These are phyloP conservation scores for Dicyrtoma fusca DNA, from an alignment of 2,888 invertebrate genomes.

Conservation along the genomic window DNA sequence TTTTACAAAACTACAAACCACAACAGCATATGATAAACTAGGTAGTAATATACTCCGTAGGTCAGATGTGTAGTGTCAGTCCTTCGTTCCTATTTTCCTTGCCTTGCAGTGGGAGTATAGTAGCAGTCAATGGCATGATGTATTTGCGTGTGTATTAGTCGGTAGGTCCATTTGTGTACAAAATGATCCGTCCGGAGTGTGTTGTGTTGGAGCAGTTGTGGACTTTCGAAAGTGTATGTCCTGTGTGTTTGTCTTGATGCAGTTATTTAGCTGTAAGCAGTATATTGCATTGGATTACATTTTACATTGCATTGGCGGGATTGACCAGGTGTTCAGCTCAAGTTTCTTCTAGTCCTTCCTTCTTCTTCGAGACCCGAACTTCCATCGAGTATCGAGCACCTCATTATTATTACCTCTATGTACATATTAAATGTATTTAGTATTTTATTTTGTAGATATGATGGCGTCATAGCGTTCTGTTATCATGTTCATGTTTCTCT, in stretches of 20 bases:
- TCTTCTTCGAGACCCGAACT: constrained; percentile 5
- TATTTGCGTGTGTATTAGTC: constrained; percentile 13
- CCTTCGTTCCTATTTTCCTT: neutral
- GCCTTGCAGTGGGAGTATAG: neutral
- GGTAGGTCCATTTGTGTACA: neutral
- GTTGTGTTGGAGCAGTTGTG: too few species aligned
- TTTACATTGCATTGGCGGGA: constrained; percentile 24
- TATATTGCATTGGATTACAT: neutral
- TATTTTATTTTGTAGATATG: constrained; percentile 18
- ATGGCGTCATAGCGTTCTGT: constrained; percentile 20
- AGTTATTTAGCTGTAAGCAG: constrained; percentile 5
- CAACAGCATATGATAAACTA: neutral
- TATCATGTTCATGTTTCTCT: constrained; percentile 9
- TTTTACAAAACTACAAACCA: too few species aligned
- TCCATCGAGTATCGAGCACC: constrained; percentile 8
- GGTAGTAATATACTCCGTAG: neutral
- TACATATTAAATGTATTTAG: neutral
- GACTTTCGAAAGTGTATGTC: constrained; percentile 12
- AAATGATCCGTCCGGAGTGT: neutral
- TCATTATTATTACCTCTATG: constrained; percentile 7
- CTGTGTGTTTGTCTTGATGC: constrained; percentile 5
- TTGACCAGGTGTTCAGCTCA: constrained; percentile 40
- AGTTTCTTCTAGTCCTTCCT: constrained; percentile 25
- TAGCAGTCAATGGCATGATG: neutral
- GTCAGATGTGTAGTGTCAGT: constrained; percentile 15